Conservation (phyloP, 2,888 invertebrate species). For the Apocheima hispidaria region DNA sequence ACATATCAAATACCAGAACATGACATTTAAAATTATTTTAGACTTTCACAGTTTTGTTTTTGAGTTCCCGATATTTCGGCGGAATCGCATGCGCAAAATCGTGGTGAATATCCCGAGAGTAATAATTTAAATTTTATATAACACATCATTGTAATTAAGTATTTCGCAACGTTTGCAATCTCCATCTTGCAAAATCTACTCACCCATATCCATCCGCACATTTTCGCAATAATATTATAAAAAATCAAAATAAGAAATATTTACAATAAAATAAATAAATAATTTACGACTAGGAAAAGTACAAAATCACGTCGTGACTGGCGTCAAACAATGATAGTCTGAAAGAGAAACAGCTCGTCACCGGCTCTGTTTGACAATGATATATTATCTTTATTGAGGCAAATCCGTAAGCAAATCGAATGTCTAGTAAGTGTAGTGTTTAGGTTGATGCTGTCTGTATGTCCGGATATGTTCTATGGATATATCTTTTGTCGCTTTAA, state of each 20-base stretch:
- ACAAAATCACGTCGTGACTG: constrained; percentile 54
- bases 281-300: constrained; percentile 42
- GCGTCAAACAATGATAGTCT: constrained; percentile 53
- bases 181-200: not conserved
- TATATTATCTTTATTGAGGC: constrained; percentile 37
- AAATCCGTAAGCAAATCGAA: constrained; percentile 26
- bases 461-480: constrained; percentile 4
- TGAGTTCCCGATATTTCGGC: too few relatives aligned
- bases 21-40: too few relatives aligned
- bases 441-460: constrained; percentile 2
- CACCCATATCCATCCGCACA: constrained; percentile 22
- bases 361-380: constrained; percentile 31
- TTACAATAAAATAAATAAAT: constrained; percentile 20
- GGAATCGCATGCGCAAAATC: too few relatives aligned
- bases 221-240: not conserved
- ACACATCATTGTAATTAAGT: too few relatives aligned
- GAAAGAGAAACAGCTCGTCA: constrained; percentile 46
- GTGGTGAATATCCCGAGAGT: too few relatives aligned
- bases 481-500: not conserved
- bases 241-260: constrained; percentile 19
- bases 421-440: not conserved
- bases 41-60: too few relatives aligned
- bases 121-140: too few relatives aligned
- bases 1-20: too few relatives aligned
- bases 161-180: too few relatives aligned